Evolutionary conservation across 2,113 vertebrate genomes (phyloP), one percentile per base, ranked within the genome.

Genomic region (Cynocephalus volans): DNA sequence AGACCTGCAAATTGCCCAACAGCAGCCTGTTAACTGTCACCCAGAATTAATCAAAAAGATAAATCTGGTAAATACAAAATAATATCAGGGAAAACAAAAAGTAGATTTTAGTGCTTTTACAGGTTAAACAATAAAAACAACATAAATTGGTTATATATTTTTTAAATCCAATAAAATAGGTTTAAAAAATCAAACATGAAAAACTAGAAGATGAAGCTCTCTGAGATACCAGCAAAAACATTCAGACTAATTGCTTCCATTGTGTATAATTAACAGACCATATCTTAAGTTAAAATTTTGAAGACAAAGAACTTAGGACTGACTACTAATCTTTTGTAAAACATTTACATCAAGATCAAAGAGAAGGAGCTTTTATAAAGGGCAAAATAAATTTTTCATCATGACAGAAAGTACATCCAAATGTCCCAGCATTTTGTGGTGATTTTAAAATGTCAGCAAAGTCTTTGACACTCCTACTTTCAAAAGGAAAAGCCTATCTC

Each of bases 131-230:
- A 65, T 60, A 84, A 94, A 97, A 62, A 24, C 58, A 88, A 90
- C 10, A 48, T 3, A 90, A 69, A 50, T 81, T 73, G 69, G 8
- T 56, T 85, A 77, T 0, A 12, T 86, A 73, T 54, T 94, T 89
- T 94, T 1, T 67, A 73, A 88, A 81, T 72, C n/a, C 64, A 93
- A 33, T 75, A 89, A 83, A 58, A 86, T 19, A 45, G 17, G 5
- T 65, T n/a, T 50, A 62, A 90, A 95, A 96, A 77, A 50, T 31
- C 33, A 76, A 85, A 80, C 41, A 73, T 19, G 9, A 96, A 97
- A 92, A 70, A 79, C 60, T 72, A 88, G 31, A 84, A 54, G 31
- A 87, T 73, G 31, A 36, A 84, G 8, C 93, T 60, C 18, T 48
- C 10, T 52, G 2, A 41, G 41, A 41, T 67, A 36, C 52, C 41